These are phyloP conservation scores for Chorisops tibialis DNA, from an alignment of 2,888 invertebrate genomes.

Conservation along the genomic window DNA sequence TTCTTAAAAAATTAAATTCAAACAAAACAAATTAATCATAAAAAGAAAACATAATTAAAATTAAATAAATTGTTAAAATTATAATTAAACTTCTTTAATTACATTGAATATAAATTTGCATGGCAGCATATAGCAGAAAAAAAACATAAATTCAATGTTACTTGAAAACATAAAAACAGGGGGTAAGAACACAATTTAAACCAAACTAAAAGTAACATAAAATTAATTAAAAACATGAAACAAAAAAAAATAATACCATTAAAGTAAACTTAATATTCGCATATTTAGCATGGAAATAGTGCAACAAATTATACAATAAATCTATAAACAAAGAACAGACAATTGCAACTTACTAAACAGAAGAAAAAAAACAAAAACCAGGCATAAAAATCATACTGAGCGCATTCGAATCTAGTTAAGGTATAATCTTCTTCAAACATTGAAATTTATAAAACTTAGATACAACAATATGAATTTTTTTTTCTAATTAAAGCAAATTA, in stretches of 20 bases:
- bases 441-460: conserved; percentile 7
- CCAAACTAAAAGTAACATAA: background rate
- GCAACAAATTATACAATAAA: background rate
- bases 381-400: background rate
- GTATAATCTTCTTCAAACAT: background rate
- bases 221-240: background rate
- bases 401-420: background rate
- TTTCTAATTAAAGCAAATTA: background rate
- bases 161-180: no score
- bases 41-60: background rate
- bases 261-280: conserved; percentile 31
- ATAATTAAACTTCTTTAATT: no score
- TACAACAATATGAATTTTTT: background rate
- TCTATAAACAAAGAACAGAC: background rate
- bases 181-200: no score
- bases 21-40: background rate
- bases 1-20: background rate
- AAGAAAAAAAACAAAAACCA: background rate
- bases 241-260: conserved; percentile 19
- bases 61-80: background rate
- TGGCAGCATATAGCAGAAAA: no score
- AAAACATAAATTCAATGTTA: no score
- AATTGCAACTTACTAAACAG: background rate
- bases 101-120: no score
- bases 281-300: conserved; percentile 28